Percentiles rank a stretch among this genome's conserved stretches.
Conservation (phyloP, 2,888 invertebrate species). For the Amphipoea oculea region DNA sequence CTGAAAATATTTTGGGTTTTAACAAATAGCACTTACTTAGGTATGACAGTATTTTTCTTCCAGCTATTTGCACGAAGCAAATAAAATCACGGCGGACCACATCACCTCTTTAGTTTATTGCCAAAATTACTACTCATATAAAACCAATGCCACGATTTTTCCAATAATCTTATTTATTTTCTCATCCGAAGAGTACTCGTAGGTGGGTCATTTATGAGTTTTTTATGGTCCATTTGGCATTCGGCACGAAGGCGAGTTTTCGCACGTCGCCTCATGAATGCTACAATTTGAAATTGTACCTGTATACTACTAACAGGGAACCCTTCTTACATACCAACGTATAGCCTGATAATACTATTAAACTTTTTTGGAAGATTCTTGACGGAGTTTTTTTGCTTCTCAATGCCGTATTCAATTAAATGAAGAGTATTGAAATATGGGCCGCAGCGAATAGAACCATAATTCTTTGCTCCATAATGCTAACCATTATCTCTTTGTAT, state of each 20-base stretch:
- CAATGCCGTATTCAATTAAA: conserved; percentile 18
- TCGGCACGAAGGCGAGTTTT: conserved; percentile 69
- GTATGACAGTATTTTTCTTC: conserved; percentile 83
- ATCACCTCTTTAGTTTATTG: conserved; percentile 58
- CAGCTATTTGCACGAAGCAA: conserved; percentile 11
- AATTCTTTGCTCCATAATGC: conserved; percentile 16
- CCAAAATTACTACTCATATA: conserved; percentile 64
- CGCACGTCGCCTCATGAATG: conserved; percentile 69
- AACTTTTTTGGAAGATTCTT: conserved; percentile 4
- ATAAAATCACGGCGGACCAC: conserved; percentile 38
- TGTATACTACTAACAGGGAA: conserved; percentile 41
- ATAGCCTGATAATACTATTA: conserved; percentile 1
- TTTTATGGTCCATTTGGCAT: conserved; percentile 79
- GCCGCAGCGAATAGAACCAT: conserved; percentile 26
- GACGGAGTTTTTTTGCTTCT: background rate
- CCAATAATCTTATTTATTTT: conserved; percentile 75
- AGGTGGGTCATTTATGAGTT: conserved; percentile 78
- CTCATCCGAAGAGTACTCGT: conserved; percentile 65
- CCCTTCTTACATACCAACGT: conserved; percentile 32
- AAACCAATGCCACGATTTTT: conserved; percentile 63
- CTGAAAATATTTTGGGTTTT: conserved; percentile 96
- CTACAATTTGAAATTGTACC: conserved; percentile 61
- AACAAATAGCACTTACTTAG: conserved; percentile 95
- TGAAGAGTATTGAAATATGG: conserved; percentile 11
- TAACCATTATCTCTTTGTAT: conserved; percentile 36